Evolutionary conservation across 2,888 invertebrate genomes (phyloP).

Genomic region (Dasysyrphus tricinctus): DNA sequence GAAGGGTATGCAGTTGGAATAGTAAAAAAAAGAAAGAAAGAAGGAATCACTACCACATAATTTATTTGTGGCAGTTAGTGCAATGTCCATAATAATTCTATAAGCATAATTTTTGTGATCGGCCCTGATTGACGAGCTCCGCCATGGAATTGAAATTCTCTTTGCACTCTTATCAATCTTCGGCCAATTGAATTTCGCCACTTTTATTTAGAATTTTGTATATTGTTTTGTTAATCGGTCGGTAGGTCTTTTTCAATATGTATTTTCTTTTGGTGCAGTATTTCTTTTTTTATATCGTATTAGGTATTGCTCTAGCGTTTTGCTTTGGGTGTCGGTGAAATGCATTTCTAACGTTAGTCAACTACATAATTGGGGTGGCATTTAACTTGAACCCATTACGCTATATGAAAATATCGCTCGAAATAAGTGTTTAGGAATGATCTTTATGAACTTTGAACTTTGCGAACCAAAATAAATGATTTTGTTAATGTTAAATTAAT

Average conservation of each 20-base stretch:
- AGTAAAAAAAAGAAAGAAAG: slow-evolving; percentile 35
- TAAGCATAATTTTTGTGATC: slow-evolving; percentile 33
- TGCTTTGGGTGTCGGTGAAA: slow-evolving; percentile 3
- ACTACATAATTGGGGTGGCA: slow-evolving; percentile 6
- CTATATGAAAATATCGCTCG: background rate
- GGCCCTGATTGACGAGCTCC: slow-evolving; percentile 1
- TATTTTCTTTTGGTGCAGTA: slow-evolving; percentile 52
- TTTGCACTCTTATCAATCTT: slow-evolving; percentile 65
- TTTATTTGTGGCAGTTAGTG: slow-evolving; percentile 39
- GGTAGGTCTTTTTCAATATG: slow-evolving; percentile 10
- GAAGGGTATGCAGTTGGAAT: slow-evolving; percentile 14
- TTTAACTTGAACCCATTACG: background rate
- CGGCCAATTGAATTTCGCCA: slow-evolving; percentile 55
- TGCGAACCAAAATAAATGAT: background rate
- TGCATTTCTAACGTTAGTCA: background rate
- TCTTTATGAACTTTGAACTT: slow-evolving; percentile 36
- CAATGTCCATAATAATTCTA: slow-evolving; percentile 27
- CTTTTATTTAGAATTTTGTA: slow-evolving; percentile 38
- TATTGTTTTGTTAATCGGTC: slow-evolving; percentile 23
- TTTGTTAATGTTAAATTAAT: background rate
- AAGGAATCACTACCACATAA: slow-evolving; percentile 17
- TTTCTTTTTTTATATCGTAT: slow-evolving; percentile 20
- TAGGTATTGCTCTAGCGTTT: background rate
- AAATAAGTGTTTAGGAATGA: background rate
- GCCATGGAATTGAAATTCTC: slow-evolving; percentile 44